These are phyloP conservation scores for Drosophila prolongata DNA, from an alignment of 2,888 invertebrate species.

Conservation along the genomic window DNA sequence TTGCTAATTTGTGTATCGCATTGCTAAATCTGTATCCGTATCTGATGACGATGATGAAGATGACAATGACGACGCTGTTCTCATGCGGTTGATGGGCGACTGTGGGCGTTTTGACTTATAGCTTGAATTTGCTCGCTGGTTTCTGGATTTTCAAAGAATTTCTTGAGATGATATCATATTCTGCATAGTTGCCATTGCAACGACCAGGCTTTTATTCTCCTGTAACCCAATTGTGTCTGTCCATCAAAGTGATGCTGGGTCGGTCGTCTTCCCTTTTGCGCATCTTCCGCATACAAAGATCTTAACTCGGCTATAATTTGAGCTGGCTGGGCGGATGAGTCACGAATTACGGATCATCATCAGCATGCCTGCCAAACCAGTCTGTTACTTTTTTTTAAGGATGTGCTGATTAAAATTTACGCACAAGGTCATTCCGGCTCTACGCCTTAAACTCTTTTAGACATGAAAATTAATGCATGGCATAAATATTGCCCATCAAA, in stretches of 20 bases:
- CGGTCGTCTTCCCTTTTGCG: constrained; percentile 11
- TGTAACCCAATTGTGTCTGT: constrained; percentile 63
- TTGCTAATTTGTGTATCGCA: constrained; percentile 68
- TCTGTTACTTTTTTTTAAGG: constrained; percentile 41
- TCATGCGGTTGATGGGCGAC: constrained; percentile 26
- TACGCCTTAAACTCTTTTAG: constrained; percentile 37
- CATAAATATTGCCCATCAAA: constrained; percentile 70
- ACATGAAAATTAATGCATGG: constrained; percentile 71
- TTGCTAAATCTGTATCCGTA: constrained; percentile 46
- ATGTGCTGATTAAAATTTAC: constrained; percentile 73
- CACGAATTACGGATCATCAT: constrained; percentile 16
- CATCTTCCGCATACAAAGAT: constrained; percentile 28
- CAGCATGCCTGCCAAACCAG: constrained; percentile 15
- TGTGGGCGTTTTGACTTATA: constrained; percentile 31
- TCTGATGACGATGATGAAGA: constrained; percentile 37
- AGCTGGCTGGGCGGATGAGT: constrained; percentile 32
- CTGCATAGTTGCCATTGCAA: constrained; percentile 29
- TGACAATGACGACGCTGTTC: constrained; percentile 41
- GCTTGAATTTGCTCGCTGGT: constrained; percentile 12
- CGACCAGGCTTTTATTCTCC: constrained; percentile 13
- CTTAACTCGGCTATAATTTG: constrained; percentile 28
- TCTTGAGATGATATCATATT: constrained; percentile 39
- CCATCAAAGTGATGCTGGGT: constrained; percentile 52
- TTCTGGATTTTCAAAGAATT: constrained; percentile 37
- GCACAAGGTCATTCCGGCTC: constrained; percentile 65